A percentile compares a stretch with the other conserved stretches of the same genome.
Evolutionary conservation across 2,888 invertebrate genomes (phyloP).

Genomic region (Herminia tarsipennalis): DNA sequence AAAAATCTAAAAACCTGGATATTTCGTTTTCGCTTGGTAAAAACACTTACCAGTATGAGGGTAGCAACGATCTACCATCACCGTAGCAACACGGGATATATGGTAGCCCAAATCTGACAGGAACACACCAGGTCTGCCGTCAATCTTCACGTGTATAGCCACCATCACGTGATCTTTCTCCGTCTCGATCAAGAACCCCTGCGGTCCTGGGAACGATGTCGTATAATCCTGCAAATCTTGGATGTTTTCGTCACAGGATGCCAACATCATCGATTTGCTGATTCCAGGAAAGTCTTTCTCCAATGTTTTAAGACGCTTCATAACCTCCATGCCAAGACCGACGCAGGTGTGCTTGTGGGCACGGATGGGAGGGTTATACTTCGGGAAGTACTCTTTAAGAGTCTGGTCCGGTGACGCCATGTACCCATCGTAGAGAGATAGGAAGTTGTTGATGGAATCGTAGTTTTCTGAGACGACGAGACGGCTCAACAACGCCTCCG

Average conservation of each 20-base stretch:
- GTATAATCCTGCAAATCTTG: conserved; percentile 87
- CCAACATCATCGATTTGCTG: conserved; percentile 89
- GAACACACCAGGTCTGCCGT: conserved; percentile 90
- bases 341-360: conserved; percentile 95
- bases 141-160: conserved; percentile 90
- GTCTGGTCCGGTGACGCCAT: conserved; percentile 88
- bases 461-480: conserved; percentile 94
- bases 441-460: conserved; percentile 95
- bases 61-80: conserved; percentile 94
- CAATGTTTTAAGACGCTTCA: conserved; percentile 87
- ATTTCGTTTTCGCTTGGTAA: neutral
- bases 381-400: conserved; percentile 91
- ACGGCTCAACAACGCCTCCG: conserved; percentile 93
- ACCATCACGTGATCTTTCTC: conserved; percentile 96
- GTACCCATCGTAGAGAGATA: conserved; percentile 88
- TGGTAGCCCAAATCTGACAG: conserved; percentile 96
- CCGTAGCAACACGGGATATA: conserved; percentile 93
- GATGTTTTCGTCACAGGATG: conserved; percentile 95
- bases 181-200: conserved; percentile 87
- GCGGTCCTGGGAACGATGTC: conserved; percentile 86
- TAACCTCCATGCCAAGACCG: conserved; percentile 93
- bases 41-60: conserved; percentile 92
- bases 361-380: conserved; percentile 94
- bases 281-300: conserved; percentile 88
- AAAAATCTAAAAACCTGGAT: neutral